These are phyloP conservation scores for Disparrhopalites patrizii DNA, from an alignment of 2,888 invertebrate species.

Conservation along the genomic window DNA sequence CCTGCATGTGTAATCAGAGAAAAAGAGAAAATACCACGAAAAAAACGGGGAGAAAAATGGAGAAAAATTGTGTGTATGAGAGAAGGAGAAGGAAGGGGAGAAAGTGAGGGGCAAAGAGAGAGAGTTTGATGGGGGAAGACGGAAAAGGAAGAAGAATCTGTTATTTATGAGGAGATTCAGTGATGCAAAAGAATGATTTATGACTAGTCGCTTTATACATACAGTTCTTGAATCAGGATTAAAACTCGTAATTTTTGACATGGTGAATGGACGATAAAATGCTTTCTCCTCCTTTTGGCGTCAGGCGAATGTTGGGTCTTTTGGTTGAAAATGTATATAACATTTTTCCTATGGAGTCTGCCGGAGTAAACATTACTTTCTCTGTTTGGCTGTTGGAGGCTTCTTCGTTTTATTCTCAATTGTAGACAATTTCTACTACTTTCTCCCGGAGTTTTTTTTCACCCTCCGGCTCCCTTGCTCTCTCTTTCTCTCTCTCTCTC, in stretches of 20 bases:
- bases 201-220: conserved; percentile 6
- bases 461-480: no score
- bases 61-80: not conserved
- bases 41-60: not conserved
- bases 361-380: no score
- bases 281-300: conserved; percentile 10
- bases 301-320: no score
- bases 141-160: conserved; percentile 3
- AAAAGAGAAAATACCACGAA: no score
- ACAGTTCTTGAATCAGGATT: conserved; percentile 23
- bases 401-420: no score
- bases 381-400: no score
- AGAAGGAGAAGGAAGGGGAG: not conserved
- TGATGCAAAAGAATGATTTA: conserved; percentile 27
- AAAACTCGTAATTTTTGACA: conserved; percentile 26
- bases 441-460: no score
- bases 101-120: not conserved
- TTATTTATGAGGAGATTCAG: conserved; percentile 26
- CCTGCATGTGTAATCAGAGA: not conserved
- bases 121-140: not conserved
- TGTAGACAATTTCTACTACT: not conserved
- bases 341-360: no score
- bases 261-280: conserved; percentile 13
- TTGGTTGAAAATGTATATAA: no score
- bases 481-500: no score